These are phyloP conservation scores for Geotrupes spiniger DNA, from an alignment of 2,888 invertebrate genomes.

Conservation along the genomic window DNA sequence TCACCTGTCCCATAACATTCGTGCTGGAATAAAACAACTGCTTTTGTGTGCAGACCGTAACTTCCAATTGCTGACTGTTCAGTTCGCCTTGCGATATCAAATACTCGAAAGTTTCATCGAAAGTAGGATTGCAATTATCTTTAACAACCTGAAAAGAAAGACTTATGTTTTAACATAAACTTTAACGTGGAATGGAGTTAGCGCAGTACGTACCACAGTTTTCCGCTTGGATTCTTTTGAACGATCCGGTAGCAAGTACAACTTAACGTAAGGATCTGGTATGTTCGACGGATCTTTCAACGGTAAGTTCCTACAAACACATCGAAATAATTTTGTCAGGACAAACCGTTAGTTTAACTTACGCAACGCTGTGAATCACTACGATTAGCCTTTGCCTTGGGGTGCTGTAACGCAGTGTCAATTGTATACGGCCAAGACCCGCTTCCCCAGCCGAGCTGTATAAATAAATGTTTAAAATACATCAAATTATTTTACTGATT, in stretches of 20 bases:
- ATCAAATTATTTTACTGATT: background rate
- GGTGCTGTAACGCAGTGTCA: conserved; percentile 82
- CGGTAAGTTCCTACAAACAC: conserved; percentile 66
- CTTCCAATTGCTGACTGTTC: conserved; percentile 72
- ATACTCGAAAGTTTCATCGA: conserved; percentile 90
- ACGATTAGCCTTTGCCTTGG: conserved; percentile 79
- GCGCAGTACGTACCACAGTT: conserved; percentile 61
- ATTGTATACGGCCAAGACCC: conserved; percentile 75
- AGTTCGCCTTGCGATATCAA: conserved; percentile 78
- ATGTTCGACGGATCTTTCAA: conserved; percentile 77
- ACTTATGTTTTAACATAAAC: conserved; percentile 13
- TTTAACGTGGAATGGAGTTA: too few species aligned
- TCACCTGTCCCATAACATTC: conserved; percentile 75
- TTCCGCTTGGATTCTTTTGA: conserved; percentile 85
- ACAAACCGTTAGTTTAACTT: conserved; percentile 50
- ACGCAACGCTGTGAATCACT: conserved; percentile 88
- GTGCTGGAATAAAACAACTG: conserved; percentile 77
- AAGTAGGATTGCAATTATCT: conserved; percentile 87
- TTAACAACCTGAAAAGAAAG: conserved; percentile 61
- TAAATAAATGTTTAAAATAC: background rate
- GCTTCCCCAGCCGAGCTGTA: conserved; percentile 67
- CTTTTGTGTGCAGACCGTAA: conserved; percentile 86
- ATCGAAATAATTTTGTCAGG: background rate
- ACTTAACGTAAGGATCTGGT: conserved; percentile 87
- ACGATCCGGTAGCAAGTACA: conserved; percentile 81